Conservation (phyloP, 2,113 vertebrate genomes). For the Melanocharis versteri region DNA sequence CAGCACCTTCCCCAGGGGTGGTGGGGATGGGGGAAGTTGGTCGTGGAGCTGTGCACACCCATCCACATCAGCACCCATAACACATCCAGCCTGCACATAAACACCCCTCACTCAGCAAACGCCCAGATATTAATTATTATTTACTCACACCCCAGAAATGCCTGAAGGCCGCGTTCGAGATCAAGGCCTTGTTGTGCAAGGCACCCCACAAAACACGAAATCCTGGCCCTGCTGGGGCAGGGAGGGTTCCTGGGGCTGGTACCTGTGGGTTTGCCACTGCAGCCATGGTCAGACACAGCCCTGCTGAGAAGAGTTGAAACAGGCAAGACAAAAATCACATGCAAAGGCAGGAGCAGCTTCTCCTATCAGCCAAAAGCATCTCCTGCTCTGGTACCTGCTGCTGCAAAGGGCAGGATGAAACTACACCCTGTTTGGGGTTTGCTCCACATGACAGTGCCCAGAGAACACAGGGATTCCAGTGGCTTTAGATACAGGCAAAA, state of each 20-base stretch:
- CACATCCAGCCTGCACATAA: background rate
- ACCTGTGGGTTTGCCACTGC: background rate
- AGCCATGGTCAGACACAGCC: background rate
- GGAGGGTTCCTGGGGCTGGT: background rate
- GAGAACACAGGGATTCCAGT: background rate
- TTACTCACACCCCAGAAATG: background rate
- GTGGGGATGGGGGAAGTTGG: background rate
- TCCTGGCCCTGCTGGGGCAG: background rate
- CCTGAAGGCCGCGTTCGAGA: background rate
- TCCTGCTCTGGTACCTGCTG: background rate
- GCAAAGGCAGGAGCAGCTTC: background rate
- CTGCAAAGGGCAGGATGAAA: background rate
- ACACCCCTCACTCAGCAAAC: background rate
- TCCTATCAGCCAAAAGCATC: background rate
- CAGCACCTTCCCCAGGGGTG: background rate
- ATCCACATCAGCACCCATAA: background rate
- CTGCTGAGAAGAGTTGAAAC: background rate
- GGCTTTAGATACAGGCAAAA: background rate
- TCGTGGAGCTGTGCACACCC: background rate
- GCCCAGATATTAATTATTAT: conserved; percentile 40
- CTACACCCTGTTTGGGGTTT: background rate
- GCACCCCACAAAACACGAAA: background rate
- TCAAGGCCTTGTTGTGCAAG: conserved; percentile 22
- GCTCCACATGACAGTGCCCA: background rate
- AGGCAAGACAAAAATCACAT: background rate